Percentiles rank a stretch among this genome's conserved stretches.
phyloP scores from a whole-genome alignment of 2,888 invertebrate species.

The Heterodera filipjevi region DNA sequence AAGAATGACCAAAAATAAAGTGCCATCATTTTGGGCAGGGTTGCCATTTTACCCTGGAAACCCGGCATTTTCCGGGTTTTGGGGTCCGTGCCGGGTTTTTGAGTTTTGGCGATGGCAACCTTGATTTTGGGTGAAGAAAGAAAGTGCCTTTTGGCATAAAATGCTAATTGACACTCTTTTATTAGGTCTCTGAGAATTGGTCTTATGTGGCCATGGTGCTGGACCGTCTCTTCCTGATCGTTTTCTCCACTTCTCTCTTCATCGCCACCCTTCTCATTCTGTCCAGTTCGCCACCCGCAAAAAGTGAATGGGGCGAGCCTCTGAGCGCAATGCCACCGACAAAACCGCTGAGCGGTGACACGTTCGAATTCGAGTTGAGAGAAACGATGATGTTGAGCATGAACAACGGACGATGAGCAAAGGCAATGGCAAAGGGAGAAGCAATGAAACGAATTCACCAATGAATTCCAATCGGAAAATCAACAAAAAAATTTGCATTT shows the following conservation, averaged over 20 bases:
- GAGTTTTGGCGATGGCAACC: too few species aligned
- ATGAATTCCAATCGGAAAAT: too few species aligned
- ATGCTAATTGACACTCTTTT: too few species aligned
- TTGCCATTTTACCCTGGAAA: too few species aligned
- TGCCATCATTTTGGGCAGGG: too few species aligned
- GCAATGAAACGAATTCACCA: too few species aligned
- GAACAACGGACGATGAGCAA: not conserved
- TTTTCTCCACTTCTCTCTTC: conserved; percentile 56
- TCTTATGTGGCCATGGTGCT: conserved; percentile 64
- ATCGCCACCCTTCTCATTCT: conserved; percentile 57
- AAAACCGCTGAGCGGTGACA: conserved; percentile 50
- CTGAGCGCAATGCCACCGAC: conserved; percentile 46
- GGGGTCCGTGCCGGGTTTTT: too few species aligned
- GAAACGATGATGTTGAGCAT: conserved; percentile 22
- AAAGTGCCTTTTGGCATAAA: too few species aligned
- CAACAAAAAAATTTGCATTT: too few species aligned
- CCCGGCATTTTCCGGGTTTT: too few species aligned
- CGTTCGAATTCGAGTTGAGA: conserved; percentile 41
- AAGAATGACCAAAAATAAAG: too few species aligned
- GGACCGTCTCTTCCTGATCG: conserved; percentile 59
- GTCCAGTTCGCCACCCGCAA: conserved; percentile 53
- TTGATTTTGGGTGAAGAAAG: too few species aligned
- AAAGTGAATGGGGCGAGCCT: conserved; percentile 52
- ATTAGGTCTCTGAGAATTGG: conserved; percentile 63
- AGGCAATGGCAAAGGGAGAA: not conserved